Percentiles rank a stretch among this genome's conserved stretches.
Evolutionary conservation across 2,797 vertebrate genomes (phyloP).

Genomic region (Phaenicophaeus curvirostris): DNA sequence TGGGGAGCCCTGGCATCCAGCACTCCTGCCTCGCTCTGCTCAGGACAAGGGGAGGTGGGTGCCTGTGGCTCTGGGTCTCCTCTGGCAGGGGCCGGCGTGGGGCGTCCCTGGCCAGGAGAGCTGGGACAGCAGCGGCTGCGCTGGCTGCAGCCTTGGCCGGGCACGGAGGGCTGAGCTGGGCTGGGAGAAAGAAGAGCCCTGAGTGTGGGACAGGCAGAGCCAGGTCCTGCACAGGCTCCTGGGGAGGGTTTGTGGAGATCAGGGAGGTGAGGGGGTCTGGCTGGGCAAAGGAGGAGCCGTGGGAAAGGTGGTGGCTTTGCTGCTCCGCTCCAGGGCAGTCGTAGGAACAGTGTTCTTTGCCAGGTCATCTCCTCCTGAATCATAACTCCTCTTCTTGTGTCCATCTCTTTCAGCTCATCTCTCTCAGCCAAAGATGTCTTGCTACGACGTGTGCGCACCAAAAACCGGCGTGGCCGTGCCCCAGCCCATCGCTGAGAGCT

Average conservation of each 20-base stretch:
- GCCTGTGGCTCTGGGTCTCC: not conserved
- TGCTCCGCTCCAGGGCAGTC: too few relatives aligned
- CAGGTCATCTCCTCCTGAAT: too few relatives aligned
- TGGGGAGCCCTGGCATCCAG: not conserved
- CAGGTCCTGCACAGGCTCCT: not conserved
- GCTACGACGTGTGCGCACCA: not conserved
- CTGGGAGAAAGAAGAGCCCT: not conserved
- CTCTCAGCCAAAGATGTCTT: slow-evolving; percentile 17
- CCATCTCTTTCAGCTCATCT: too few relatives aligned
- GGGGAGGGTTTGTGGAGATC: too few relatives aligned
- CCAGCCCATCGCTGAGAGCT: too few relatives aligned
- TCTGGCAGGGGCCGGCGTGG: not conserved
- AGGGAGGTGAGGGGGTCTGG: too few relatives aligned
- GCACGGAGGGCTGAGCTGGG: not conserved
- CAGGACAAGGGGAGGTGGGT: not conserved
- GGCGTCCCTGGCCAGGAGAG: not conserved
- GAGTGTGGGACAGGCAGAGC: not conserved
- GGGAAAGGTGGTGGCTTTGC: too few relatives aligned
- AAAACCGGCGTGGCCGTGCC: not conserved
- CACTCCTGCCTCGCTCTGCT: not conserved
- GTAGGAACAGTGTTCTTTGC: too few relatives aligned
- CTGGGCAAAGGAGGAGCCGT: too few relatives aligned
- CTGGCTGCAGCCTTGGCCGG: too few relatives aligned
- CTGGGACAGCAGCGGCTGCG: not conserved
- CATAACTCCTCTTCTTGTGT: too few relatives aligned